These are phyloP conservation scores for Ceraclea dissimilis DNA, from an alignment of 2,888 invertebrate species.

Conservation along the genomic window DNA sequence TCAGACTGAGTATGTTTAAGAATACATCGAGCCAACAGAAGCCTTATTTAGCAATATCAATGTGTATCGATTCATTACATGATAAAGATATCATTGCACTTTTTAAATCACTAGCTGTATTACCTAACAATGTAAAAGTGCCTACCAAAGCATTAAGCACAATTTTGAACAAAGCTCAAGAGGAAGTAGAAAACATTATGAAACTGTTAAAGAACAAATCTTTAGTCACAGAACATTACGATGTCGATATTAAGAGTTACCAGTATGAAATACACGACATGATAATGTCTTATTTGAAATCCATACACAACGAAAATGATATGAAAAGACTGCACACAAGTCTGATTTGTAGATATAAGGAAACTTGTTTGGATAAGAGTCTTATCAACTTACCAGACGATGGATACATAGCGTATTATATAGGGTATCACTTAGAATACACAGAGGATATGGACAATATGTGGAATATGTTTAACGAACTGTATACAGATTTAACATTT, in stretches of 20 bases:
- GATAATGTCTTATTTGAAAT: slow-evolving; percentile 54
- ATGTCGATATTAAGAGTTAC: slow-evolving; percentile 50
- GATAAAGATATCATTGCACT: slow-evolving; percentile 38
- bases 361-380: slow-evolving; percentile 41
- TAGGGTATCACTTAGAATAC: slow-evolving; percentile 61
- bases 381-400: slow-evolving; percentile 57
- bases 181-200: slow-evolving; percentile 56
- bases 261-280: slow-evolving; percentile 67
- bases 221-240: slow-evolving; percentile 56
- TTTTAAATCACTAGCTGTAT: slow-evolving; percentile 58
- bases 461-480: slow-evolving; percentile 48
- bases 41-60: slow-evolving; percentile 34
- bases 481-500: slow-evolving; percentile 62
- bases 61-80: slow-evolving; percentile 54
- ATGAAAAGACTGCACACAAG: slow-evolving; percentile 47
- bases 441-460: slow-evolving; percentile 41
- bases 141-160: slow-evolving; percentile 48
- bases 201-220: slow-evolving; percentile 58
- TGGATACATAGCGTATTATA: slow-evolving; percentile 64
- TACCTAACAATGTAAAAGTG: slow-evolving; percentile 63
- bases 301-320: slow-evolving; percentile 35
- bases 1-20: background rate
- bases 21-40: background rate
- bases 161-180: slow-evolving; percentile 36
- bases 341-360: slow-evolving; percentile 52